phyloP scores from a whole-genome alignment of 2,888 invertebrate genomes.

The Oeneis ivallda region DNA sequence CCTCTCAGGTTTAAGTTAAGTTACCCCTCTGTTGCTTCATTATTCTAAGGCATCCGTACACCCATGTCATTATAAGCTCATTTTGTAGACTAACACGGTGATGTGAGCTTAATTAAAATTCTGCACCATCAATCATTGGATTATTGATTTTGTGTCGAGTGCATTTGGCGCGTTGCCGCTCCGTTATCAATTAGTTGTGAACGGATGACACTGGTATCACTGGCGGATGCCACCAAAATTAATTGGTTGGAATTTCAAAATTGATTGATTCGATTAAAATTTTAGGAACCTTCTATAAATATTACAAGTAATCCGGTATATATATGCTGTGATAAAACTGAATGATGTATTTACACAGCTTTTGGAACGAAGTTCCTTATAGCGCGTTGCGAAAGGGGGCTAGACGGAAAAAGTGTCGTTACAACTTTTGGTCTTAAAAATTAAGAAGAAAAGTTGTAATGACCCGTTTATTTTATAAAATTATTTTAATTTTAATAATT shows the following conservation, averaged over 20 bases:
- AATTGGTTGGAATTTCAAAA: constrained; percentile 30
- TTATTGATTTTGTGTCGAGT: constrained; percentile 76
- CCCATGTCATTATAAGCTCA: constrained; percentile 69
- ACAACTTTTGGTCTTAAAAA: too few species aligned
- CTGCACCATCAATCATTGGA: constrained; percentile 71
- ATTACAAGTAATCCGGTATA: background rate
- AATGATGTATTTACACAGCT: too few species aligned
- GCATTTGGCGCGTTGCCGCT: constrained; percentile 62
- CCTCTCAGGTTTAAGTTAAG: too few species aligned
- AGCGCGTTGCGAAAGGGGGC: too few species aligned
- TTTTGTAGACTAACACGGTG: constrained; percentile 72
- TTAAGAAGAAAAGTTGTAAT: too few species aligned
- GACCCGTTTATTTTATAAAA: too few species aligned
- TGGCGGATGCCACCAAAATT: constrained; percentile 35
- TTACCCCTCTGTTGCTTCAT: background rate
- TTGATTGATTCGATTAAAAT: constrained; percentile 23
- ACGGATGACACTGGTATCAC: constrained; percentile 47
- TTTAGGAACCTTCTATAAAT: background rate
- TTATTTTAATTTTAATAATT: too few species aligned
- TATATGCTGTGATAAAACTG: background rate
- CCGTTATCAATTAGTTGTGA: constrained; percentile 69
- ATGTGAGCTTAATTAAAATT: constrained; percentile 78
- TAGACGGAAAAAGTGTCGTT: too few species aligned
- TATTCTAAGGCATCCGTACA: constrained; percentile 34
- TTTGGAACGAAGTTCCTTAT: too few species aligned